Evolutionary conservation across 2,797 vertebrate species (phyloP).

Genomic region (Semaprochilodus insignis): DNA sequence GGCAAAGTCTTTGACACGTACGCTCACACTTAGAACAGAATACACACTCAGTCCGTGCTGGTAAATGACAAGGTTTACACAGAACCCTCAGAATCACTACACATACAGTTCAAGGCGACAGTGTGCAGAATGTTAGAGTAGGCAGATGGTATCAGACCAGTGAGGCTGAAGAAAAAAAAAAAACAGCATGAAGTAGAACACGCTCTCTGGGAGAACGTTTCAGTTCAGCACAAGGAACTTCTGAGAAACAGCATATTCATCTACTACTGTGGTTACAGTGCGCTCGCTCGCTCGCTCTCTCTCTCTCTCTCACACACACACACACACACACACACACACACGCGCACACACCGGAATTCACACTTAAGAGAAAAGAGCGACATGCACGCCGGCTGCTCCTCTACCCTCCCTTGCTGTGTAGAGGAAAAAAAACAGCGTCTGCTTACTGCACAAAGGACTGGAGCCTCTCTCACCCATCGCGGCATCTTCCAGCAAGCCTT

Average conservation of each 20-base stretch:
- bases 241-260: conserved; percentile 25
- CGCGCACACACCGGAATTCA: conserved; percentile 47
- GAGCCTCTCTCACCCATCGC: conserved; percentile 76
- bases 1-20: conserved; percentile 39
- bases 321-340: conserved; percentile 40
- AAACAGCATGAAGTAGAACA: conserved; percentile 4
- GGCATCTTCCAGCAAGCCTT: conserved; percentile 77
- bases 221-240: conserved; percentile 26
- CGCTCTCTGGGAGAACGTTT: conserved; percentile 22
- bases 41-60: not conserved
- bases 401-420: conserved; percentile 42
- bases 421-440: conserved; percentile 66
- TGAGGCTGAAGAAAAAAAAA: not conserved
- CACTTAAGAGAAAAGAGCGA: conserved; percentile 23
- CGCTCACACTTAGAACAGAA: conserved; percentile 24
- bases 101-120: not conserved
- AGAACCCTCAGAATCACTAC: not conserved
- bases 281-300: conserved; percentile 6
- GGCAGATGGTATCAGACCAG: conserved; percentile 24
- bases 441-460: conserved; percentile 83
- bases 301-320: conserved; percentile 36
- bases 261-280: conserved; percentile 37
- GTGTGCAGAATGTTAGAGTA: not conserved
- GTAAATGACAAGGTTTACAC: conserved; percentile 4
- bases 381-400: conserved; percentile 49